These are phyloP conservation scores for Leguminivora glycinivorella DNA, from an alignment of 1,140 invertebrate genomes.

Conservation along the genomic window DNA sequence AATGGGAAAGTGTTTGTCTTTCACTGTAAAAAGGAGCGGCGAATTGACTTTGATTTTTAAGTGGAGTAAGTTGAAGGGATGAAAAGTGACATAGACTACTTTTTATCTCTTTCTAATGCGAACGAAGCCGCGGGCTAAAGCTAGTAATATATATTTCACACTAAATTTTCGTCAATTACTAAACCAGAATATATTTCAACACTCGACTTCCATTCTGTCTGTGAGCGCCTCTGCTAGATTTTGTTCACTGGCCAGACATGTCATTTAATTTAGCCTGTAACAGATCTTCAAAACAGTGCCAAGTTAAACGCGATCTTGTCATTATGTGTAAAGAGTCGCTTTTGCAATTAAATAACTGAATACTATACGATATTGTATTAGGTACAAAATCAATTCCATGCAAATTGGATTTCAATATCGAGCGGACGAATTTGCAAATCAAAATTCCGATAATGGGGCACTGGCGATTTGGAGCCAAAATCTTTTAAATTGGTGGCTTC, in stretches of 20 bases:
- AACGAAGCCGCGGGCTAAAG: too few species aligned
- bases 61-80: too few species aligned
- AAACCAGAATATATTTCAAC: background rate
- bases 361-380: background rate
- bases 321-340: background rate
- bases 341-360: background rate
- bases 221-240: background rate
- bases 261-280: background rate
- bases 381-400: conserved; percentile 16
- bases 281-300: background rate
- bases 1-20: too few species aligned
- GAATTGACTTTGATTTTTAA: too few species aligned
- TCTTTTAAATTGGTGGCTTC: background rate
- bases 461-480: background rate
- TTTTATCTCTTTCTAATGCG: too few species aligned
- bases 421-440: conserved; percentile 25
- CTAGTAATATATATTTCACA: too few species aligned
- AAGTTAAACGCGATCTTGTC: background rate
- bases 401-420: conserved; percentile 26
- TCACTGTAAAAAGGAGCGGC: too few species aligned
- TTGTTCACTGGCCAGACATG: background rate
- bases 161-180: too few species aligned
- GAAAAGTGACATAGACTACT: too few species aligned
- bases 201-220: background rate
- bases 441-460: conserved; percentile 23